Base-by-base conservation (phyloP, 37 sponge, comb jelly and placozoan genomes). In the Agelas oroides region DNA sequence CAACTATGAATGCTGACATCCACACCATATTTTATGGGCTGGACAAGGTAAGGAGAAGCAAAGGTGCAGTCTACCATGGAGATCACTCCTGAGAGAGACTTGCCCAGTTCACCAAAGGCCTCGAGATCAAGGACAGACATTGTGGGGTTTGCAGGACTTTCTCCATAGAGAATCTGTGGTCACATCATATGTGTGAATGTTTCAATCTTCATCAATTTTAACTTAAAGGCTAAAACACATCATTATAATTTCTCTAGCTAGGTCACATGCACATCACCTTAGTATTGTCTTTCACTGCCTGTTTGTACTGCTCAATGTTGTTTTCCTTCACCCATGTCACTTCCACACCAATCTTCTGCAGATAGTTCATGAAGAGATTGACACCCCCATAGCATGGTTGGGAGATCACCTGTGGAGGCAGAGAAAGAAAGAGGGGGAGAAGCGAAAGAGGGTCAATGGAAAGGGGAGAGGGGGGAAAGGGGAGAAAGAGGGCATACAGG, bases 41-140 rank as follows among this genome's bases (percentile, higher is more conserved):
- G 94, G 24, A 82, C n/a, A 53, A 85, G 73, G 72, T 86, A 93
- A 55, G 83, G 76, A 41, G 84, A 52, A 36, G 83, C 90, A 86
- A 93, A 93, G 25, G 94, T 93, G 46, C 75, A 79, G 68, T 93
- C 94, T 24, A 90, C 79, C 72, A 86, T 65, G n/a, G 83, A 86
- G 32, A 90, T 39, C 17, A 90, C 52, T 2, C 76, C 69, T 20
- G 83, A 79, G 28, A 67, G 63, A 17, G 79, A 53, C 55, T 75
- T 84, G 0, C 70, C 79, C 38, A 92, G 54, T 1, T 61, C 36
- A 3, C 70, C 93, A 78, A 90, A 70, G 6, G 55, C 85, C 32
- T 84, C 85, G 2, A 90, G 1, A 34, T 90, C 90, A 36, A 84
- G 30, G 19, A 90, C 57, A 35, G 66, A 32, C 81, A 90, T 77